Percentiles rank a stretch among this genome's conserved stretches.
Evolutionary conservation across 2,113 vertebrate genomes (phyloP).

Genomic region (Percina caprodes): DNA sequence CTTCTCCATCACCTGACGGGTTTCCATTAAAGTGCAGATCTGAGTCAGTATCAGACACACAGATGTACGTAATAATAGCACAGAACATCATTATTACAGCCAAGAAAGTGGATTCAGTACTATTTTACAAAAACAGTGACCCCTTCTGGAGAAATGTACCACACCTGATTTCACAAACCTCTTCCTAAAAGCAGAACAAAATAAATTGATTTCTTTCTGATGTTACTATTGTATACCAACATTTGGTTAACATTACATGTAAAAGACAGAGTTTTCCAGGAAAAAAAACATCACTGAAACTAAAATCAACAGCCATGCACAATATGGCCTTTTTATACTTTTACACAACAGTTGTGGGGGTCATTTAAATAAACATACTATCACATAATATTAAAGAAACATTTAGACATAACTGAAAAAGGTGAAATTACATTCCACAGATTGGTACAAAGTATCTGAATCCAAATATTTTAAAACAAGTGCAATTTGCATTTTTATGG

Average conservation of each 20-base stretch:
- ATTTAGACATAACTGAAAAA: neutral
- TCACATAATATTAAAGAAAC: neutral
- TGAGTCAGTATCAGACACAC: neutral
- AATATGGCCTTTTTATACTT: neutral
- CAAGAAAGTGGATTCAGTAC: neutral
- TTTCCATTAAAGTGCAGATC: conserved; percentile 61
- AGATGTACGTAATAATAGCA: neutral
- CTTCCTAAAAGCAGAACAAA: neutral
- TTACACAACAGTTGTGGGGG: neutral
- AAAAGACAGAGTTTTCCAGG: neutral
- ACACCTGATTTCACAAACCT: neutral
- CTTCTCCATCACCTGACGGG: neutral
- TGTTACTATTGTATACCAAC: neutral
- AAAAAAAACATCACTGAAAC: neutral
- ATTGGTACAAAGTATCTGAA: neutral
- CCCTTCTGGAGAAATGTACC: conserved; percentile 1
- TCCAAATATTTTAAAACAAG: conserved; percentile 27
- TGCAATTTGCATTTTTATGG: conserved; percentile 35
- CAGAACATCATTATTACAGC: neutral
- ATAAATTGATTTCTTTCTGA: neutral
- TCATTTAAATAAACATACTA: neutral
- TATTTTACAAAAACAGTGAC: conserved; percentile 29
- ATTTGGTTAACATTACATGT: neutral
- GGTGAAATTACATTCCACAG: neutral
- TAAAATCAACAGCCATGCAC: neutral